Percentiles rank a stretch among this genome's conserved stretches.
Evolutionary conservation across 2,113 vertebrate species (phyloP).

Genomic region (Xiphophorus couchianus): DNA sequence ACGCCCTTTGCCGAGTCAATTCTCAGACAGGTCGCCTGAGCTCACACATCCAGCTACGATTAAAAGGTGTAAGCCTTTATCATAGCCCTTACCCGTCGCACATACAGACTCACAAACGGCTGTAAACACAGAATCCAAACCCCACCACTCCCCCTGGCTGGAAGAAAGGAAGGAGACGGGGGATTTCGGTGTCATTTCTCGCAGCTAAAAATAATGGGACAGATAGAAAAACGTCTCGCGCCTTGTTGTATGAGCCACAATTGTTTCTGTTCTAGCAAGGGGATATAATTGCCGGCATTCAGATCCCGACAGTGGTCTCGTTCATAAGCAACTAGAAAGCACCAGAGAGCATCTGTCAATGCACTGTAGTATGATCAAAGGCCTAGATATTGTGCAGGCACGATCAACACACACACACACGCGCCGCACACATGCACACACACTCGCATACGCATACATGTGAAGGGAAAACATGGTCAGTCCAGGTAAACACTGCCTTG

Average conservation of each 20-base stretch:
- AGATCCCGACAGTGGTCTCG: conserved; percentile 68
- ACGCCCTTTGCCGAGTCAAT: conserved; percentile 37
- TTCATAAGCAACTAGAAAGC: conserved; percentile 75
- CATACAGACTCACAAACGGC: conserved; percentile 51
- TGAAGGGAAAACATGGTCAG: conserved; percentile 57
- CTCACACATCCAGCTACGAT: conserved; percentile 69
- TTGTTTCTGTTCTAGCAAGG: conserved; percentile 64
- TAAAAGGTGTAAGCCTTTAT: conserved; percentile 70
- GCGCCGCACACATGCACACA: conserved; percentile 21
- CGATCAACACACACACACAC: conserved; percentile 7
- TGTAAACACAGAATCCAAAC: conserved; percentile 58
- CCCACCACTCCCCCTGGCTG: conserved; percentile 12
- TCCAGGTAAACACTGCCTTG: conserved; percentile 76
- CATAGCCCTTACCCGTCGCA: conserved; percentile 62
- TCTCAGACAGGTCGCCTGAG: conserved; percentile 49
- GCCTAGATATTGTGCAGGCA: conserved; percentile 54
- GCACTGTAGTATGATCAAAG: conserved; percentile 78
- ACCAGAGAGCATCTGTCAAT: conserved; percentile 78
- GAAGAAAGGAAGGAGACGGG: conserved; percentile 45
- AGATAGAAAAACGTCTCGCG: conserved; percentile 48
- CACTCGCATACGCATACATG: conserved; percentile 17
- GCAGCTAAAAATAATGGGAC: conserved; percentile 73
- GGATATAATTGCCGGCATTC: conserved; percentile 76
- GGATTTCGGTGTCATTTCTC: conserved; percentile 69
- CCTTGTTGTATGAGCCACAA: conserved; percentile 70